These are phyloP conservation scores for Aptenodytes forsteri DNA, from an alignment of 2,113 vertebrate species.

Conservation along the genomic window DNA sequence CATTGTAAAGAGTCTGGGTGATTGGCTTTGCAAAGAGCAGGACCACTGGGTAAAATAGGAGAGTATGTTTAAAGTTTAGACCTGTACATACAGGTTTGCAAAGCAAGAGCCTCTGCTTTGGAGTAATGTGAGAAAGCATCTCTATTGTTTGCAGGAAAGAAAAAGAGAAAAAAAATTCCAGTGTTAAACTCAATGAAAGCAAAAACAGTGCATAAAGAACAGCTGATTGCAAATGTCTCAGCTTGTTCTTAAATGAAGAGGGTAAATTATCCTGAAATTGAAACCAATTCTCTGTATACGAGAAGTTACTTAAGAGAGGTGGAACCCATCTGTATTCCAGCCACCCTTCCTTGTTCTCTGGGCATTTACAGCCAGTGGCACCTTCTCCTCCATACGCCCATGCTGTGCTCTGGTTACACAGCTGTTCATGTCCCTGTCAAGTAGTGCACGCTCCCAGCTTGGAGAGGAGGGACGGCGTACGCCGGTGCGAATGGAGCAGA, in stretches of 20 bases:
- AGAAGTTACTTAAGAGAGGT: neutral
- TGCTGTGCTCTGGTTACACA: neutral
- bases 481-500: fast-evolving
- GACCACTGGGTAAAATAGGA: fast-evolving
- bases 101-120: neutral
- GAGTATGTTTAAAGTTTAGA: neutral
- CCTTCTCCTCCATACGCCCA: neutral
- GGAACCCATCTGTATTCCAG: neutral
- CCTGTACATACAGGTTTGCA: neutral
- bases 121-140: neutral
- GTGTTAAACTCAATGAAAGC: neutral
- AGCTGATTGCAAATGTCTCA: neutral
- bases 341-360: neutral
- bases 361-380: neutral
- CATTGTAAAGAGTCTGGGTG: neutral
- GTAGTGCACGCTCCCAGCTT: neutral
- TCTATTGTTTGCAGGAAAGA: neutral
- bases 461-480: fast-evolving
- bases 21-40: neutral
- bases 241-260: neutral
- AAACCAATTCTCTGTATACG: neutral
- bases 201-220: neutral
- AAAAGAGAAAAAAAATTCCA: neutral
- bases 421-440: fast-evolving
- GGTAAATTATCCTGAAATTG: neutral